These are phyloP conservation scores for Mesoligia furuncula DNA, from an alignment of 2,888 invertebrate genomes.

Conservation along the genomic window DNA sequence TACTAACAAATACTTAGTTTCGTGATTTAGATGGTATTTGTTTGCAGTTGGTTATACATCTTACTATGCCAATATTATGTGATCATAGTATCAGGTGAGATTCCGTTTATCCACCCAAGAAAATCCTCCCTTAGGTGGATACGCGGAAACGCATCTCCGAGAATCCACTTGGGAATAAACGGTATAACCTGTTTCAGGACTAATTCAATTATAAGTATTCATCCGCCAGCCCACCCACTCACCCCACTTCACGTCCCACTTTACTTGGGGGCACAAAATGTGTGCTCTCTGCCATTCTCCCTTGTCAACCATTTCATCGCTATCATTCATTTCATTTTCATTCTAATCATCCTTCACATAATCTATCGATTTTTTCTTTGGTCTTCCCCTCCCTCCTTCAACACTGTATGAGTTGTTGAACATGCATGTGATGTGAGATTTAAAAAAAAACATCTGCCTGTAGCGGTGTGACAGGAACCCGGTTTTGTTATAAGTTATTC, in stretches of 20 bases:
- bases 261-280: neutral
- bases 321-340: too few species aligned
- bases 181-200: neutral
- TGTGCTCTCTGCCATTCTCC: neutral
- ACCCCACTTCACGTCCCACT: too few species aligned
- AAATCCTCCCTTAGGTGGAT: too few species aligned
- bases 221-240: neutral
- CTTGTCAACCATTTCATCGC: neutral
- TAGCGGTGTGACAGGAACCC: slow-evolving; percentile 72
- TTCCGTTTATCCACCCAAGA: too few species aligned
- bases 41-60: neutral
- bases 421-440: neutral
- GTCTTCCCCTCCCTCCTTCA: neutral
- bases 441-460: slow-evolving; percentile 69
- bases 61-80: neutral
- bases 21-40: neutral
- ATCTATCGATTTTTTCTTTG: neutral
- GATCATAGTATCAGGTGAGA: neutral
- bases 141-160: too few species aligned
- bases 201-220: neutral
- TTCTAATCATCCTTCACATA: neutral
- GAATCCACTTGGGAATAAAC: too few species aligned
- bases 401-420: neutral
- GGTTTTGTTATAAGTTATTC: slow-evolving; percentile 81
- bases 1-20: neutral